These are phyloP conservation scores for Caenorhabditis afra DNA, from an alignment of 2,888 invertebrate genomes.

Conservation along the genomic window DNA sequence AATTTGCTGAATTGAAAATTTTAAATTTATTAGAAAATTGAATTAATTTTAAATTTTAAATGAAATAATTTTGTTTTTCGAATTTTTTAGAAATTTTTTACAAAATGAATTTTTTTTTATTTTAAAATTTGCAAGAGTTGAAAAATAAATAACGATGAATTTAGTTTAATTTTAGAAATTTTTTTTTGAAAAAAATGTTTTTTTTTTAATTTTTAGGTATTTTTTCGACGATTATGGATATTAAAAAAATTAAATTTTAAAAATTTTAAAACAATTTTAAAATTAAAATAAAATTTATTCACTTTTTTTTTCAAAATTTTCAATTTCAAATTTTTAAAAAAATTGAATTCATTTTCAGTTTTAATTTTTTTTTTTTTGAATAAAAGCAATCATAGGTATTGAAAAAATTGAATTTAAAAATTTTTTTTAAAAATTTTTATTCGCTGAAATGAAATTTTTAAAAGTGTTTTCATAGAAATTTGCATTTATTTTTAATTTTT, in stretches of 20 bases:
- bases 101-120: slow-evolving; percentile 6
- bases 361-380: neutral
- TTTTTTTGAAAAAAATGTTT: no score
- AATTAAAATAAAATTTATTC: no score
- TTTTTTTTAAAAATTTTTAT: no score
- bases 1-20: neutral
- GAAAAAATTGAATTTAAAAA: neutral
- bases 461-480: neutral
- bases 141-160: neutral
- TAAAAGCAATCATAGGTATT: no score
- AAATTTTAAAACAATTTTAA: no score
- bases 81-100: neutral
- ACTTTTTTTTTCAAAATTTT: slow-evolving; percentile 2
- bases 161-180: no score
- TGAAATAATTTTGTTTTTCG: slow-evolving; percentile 5
- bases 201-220: no score
- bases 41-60: neutral
- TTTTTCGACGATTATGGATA: no score
- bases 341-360: neutral
- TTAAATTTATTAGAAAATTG: no score
- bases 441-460: no score
- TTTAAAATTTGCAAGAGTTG: neutral
- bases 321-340: no score
- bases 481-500: no score
- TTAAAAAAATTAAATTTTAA: neutral